These are phyloP conservation scores for Chelonus insularis DNA, from an alignment of 1,140 invertebrate species.

Conservation along the genomic window DNA sequence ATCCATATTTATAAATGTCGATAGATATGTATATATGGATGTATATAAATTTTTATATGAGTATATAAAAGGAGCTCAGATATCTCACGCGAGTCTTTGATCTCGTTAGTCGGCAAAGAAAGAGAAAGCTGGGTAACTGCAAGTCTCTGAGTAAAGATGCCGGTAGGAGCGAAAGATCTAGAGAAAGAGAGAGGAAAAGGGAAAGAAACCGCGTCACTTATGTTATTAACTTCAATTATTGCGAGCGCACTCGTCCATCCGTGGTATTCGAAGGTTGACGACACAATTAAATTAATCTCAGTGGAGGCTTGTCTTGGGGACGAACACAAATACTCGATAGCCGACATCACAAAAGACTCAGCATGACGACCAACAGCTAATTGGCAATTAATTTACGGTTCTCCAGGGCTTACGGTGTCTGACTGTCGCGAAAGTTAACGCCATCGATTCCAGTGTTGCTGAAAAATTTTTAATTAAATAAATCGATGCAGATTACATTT, in stretches of 20 bases:
- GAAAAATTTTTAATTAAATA: neutral
- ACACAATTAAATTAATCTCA: conserved; percentile 30
- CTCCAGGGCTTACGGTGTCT: neutral
- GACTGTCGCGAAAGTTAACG: conserved; percentile 24
- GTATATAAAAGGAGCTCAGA: too few relatives aligned
- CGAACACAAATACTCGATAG: neutral
- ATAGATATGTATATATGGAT: too few relatives aligned
- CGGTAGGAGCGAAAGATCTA: neutral
- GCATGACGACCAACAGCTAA: conserved; percentile 25
- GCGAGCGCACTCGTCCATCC: conserved; percentile 16
- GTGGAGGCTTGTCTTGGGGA: neutral
- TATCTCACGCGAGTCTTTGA: conserved; percentile 17
- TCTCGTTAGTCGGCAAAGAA: conserved; percentile 17
- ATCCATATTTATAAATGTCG: too few relatives aligned
- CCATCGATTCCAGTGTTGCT: neutral
- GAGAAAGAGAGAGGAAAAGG: neutral
- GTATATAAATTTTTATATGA: too few relatives aligned
- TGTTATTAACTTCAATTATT: conserved; percentile 30
- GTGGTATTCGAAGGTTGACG: conserved; percentile 25
- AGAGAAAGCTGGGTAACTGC: conserved; percentile 11
- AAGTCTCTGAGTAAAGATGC: neutral
- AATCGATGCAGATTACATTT: neutral
- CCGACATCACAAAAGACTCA: conserved; percentile 18
- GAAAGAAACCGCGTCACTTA: conserved; percentile 27
- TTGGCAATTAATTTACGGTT: conserved; percentile 31